Percentiles rank a stretch among this genome's conserved stretches.
Evolutionary conservation across 2,797 vertebrate genomes (phyloP).

Genomic region (Poecilia gillii): DNA sequence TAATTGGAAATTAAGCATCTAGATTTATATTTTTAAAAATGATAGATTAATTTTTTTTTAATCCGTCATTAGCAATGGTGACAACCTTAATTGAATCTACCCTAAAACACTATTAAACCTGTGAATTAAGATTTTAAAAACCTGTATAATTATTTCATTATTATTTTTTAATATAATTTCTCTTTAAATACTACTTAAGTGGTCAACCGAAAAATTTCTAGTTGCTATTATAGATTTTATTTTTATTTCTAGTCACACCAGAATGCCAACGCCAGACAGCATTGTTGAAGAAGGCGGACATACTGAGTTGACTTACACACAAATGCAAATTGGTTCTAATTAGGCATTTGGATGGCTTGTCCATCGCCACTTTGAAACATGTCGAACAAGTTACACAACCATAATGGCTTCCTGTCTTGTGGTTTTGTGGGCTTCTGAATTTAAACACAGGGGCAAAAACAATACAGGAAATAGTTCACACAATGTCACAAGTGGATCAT

Average conservation of each 20-base stretch:
- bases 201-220: neutral
- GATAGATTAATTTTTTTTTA: neutral
- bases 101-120: neutral
- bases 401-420: constrained; percentile 75
- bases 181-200: neutral
- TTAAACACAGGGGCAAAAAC: constrained; percentile 75
- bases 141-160: neutral
- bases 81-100: neutral
- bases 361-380: constrained; percentile 51
- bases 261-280: neutral
- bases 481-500: constrained; percentile 61
- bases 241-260: neutral
- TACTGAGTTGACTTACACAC: neutral
- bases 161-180: neutral
- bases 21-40: neutral
- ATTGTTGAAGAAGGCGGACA: neutral
- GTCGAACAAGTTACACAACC: constrained; percentile 60
- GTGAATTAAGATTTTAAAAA: neutral
- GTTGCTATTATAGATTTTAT: neutral
- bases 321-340: neutral
- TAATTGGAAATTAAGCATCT: neutral
- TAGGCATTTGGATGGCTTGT: constrained; percentile 21
- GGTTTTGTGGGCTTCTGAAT: constrained; percentile 73
- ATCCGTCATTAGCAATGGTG: neutral
- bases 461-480: constrained; percentile 71